Evolutionary conservation across 64 coral and sea anemone species (phyloP).

Genomic region (Montipora foliosa): DNA sequence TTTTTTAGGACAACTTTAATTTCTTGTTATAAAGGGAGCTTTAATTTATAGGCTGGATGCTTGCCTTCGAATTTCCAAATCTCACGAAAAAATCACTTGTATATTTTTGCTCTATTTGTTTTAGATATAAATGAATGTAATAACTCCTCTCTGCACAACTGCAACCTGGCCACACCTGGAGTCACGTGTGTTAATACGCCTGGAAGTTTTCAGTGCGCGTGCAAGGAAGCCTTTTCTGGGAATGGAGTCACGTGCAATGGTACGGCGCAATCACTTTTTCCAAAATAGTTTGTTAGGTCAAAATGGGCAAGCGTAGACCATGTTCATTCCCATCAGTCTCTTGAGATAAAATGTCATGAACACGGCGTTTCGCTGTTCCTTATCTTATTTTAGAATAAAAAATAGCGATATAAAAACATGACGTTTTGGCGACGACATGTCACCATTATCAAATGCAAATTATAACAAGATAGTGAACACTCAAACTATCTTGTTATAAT

Average conservation of each 20-base stretch:
- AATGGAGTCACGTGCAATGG: constrained; percentile 37
- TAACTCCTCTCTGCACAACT: constrained; percentile 4
- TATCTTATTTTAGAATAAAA: too few relatives aligned
- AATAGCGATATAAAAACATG: too few relatives aligned
- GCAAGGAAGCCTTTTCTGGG: neutral
- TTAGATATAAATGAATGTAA: constrained; percentile 40
- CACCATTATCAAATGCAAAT: too few relatives aligned
- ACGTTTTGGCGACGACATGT: too few relatives aligned
- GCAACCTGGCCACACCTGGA: neutral
- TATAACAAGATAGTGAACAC: too few relatives aligned
- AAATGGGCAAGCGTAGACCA: too few relatives aligned
- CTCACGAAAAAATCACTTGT: neutral
- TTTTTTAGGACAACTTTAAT: too few relatives aligned
- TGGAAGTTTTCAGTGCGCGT: constrained; percentile 34
- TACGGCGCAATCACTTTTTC: neutral
- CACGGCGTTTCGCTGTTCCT: too few relatives aligned
- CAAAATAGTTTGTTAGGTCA: neutral
- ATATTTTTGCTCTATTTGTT: neutral
- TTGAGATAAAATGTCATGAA: neutral
- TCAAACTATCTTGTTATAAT: neutral
- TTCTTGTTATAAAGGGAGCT: too few relatives aligned
- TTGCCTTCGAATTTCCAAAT: neutral
- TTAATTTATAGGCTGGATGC: too few relatives aligned
- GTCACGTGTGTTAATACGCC: constrained; percentile 28
- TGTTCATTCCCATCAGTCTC: too few relatives aligned